phyloP scores from a whole-genome alignment of 2,888 invertebrate genomes.

The Hyposoter didymator region DNA sequence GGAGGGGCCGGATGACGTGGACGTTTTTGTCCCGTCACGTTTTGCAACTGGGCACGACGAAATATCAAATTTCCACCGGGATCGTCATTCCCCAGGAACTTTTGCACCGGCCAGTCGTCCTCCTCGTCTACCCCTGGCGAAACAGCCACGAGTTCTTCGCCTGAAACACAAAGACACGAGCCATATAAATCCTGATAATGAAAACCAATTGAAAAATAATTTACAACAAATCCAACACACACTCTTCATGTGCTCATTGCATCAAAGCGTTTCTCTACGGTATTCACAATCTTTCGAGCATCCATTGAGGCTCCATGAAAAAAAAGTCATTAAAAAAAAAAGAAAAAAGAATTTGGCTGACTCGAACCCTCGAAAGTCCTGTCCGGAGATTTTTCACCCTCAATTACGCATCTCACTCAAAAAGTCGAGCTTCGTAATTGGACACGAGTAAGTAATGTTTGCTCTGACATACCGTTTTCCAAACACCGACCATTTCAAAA shows the following conservation, averaged over 20 bases:
- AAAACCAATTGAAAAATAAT: not conserved
- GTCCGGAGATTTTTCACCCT: not conserved
- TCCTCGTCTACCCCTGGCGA: conserved; percentile 71
- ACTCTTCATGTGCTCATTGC: no score
- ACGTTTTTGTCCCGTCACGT: conserved; percentile 68
- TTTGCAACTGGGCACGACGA: conserved; percentile 74
- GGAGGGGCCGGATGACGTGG: conserved; percentile 72
- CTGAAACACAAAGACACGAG: conserved; percentile 74
- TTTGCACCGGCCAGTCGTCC: conserved; percentile 75
- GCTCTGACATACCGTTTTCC: not conserved
- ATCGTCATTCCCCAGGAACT: conserved; percentile 73
- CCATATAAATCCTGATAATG: not conserved
- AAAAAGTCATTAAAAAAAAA: not conserved
- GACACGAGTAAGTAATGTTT: not conserved
- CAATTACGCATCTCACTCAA: not conserved
- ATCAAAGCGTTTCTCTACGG: no score
- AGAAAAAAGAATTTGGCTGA: not conserved
- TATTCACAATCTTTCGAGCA: no score
- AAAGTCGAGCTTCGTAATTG: not conserved
- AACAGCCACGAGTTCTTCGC: conserved; percentile 79
- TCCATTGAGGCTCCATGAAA: no score
- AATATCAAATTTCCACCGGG: conserved; percentile 70
- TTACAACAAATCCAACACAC: not conserved
- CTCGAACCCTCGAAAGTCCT: not conserved
- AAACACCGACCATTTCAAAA: not conserved